phyloP scores from a whole-genome alignment of 2,797 vertebrate species.

The Aldrovandia affinis region DNA sequence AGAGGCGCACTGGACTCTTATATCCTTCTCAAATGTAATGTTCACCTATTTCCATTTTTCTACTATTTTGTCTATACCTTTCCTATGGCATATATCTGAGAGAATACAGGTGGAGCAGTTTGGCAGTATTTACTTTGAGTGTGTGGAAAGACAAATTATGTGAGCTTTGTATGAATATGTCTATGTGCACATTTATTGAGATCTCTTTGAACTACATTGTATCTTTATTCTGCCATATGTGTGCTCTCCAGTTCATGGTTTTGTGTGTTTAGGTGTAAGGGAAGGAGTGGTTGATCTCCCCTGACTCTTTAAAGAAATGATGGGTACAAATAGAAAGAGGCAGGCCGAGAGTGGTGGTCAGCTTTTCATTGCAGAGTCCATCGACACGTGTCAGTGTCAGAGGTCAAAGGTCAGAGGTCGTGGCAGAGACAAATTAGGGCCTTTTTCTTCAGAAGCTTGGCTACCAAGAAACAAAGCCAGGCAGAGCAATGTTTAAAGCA shows the following conservation, averaged over 20 bases:
- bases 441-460: not conserved
- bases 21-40: slow-evolving; percentile 59
- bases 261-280: not conserved
- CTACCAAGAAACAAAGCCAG: not conserved
- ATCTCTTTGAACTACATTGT: no score
- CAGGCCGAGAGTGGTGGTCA: slow-evolving; percentile 9
- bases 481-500: not conserved
- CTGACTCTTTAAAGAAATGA: not conserved
- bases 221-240: not conserved
- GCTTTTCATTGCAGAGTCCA: slow-evolving; percentile 2
- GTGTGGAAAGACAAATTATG: no score
- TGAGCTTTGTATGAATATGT: no score
- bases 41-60: slow-evolving; percentile 60
- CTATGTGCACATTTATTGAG: no score
- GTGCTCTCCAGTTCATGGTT: not conserved
- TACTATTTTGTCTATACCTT: slow-evolving; percentile 66
- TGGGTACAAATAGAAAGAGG: not conserved
- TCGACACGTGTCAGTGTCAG: slow-evolving; percentile 14
- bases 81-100: not conserved
- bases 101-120: not conserved
- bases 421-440: slow-evolving; percentile 18
- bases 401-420: slow-evolving; percentile 27
- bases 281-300: not conserved
- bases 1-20: slow-evolving; percentile 33
- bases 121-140: not conserved